These are phyloP conservation scores for Cairina moschata DNA, from an alignment of 2,113 vertebrate species.

Conservation along the genomic window DNA sequence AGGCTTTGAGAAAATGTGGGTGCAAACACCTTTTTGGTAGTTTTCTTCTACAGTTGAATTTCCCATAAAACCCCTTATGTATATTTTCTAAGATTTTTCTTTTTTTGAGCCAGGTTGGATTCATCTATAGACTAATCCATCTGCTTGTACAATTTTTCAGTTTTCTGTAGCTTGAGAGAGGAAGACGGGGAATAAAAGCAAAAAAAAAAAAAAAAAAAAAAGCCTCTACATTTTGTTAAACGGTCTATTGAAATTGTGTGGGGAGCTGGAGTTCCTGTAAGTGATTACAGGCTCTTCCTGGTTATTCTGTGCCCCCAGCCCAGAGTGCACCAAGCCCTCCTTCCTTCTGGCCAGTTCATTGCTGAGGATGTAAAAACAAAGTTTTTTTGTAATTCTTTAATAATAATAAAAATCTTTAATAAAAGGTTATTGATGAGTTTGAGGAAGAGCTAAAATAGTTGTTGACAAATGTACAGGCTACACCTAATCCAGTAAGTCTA, in stretches of 20 bases:
- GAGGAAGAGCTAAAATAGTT: background rate
- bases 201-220: too few relatives aligned
- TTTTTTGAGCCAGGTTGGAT: background rate
- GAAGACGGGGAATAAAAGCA: background rate
- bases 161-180: background rate
- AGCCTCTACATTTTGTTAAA: background rate
- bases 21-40: background rate
- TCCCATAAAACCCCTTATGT: background rate
- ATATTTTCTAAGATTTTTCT: background rate
- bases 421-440: background rate
- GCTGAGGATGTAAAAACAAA: background rate
- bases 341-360: background rate
- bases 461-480: too few relatives aligned
- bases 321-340: background rate
- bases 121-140: background rate
- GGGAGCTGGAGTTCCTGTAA: background rate
- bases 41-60: background rate
- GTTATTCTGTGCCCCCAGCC: background rate
- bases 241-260: background rate
- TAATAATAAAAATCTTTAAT: background rate
- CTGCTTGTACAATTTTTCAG: background rate
- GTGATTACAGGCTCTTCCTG: background rate
- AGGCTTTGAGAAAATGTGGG: background rate
- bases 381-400: background rate
- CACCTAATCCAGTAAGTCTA: too few relatives aligned